A percentile compares a stretch with the other conserved stretches of the same genome.
Conservation (phyloP, 2,888 invertebrate genomes). For the Julus scanicus region DNA sequence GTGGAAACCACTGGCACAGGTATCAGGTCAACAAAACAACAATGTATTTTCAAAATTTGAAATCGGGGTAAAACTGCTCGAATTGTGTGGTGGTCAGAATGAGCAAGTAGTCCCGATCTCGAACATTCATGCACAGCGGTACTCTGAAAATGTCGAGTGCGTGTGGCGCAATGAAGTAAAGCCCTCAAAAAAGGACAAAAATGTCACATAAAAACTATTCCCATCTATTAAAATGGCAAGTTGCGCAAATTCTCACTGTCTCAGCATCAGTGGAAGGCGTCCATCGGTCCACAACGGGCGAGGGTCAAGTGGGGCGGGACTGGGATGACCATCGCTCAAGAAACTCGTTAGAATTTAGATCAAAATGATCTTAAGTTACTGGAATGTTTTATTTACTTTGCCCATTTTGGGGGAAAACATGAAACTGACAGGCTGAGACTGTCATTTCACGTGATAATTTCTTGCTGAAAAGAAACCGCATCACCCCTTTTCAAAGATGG, state of each 20-base stretch:
- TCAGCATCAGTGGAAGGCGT: not conserved
- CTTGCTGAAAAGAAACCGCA: too few relatives aligned
- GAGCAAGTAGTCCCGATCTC: not conserved
- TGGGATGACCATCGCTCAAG: not conserved
- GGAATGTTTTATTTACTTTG: too few relatives aligned
- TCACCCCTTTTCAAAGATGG: too few relatives aligned
- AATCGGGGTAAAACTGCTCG: too few relatives aligned
- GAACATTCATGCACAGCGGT: not conserved
- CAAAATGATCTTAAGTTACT: too few relatives aligned
- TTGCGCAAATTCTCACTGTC: not conserved
- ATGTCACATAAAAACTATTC: not conserved
- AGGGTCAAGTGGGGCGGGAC: not conserved
- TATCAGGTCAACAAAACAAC: too few relatives aligned
- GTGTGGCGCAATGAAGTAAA: not conserved
- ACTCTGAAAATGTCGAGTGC: not conserved
- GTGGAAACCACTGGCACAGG: too few relatives aligned
- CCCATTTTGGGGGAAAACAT: too few relatives aligned
- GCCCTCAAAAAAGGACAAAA: not conserved
- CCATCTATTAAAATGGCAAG: slow-evolving; percentile 11
- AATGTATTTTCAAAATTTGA: too few relatives aligned
- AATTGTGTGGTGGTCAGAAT: too few relatives aligned
- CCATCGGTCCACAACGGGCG: not conserved
- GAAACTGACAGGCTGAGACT: not conserved
- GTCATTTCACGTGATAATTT: too few relatives aligned
- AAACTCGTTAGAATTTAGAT: not conserved